A percentile compares a stretch with the other conserved stretches of the same genome.
Conservation (phyloP, 2,888 invertebrate genomes). For the Epiblema foenella region DNA sequence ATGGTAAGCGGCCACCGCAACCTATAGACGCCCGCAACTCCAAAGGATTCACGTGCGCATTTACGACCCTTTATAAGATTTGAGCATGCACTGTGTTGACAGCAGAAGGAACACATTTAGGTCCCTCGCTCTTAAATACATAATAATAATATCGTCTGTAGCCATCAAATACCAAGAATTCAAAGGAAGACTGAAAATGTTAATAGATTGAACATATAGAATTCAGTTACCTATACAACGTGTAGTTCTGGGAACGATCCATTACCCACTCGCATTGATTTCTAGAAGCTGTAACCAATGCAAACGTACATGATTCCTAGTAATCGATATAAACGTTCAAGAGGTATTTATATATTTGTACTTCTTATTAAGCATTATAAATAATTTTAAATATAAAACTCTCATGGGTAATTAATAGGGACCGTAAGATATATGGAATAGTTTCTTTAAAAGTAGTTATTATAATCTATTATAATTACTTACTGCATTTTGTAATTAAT, state of each 20-base stretch:
- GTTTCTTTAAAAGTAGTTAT: neutral
- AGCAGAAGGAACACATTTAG: too few relatives aligned
- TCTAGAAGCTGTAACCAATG: conserved; percentile 46
- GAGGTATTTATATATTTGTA: neutral
- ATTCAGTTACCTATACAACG: neutral
- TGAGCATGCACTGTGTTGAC: too few relatives aligned
- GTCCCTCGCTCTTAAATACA: too few relatives aligned
- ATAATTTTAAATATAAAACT: neutral
- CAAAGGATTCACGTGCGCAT: too few relatives aligned
- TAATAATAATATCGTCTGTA: neutral
- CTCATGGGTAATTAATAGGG: too few relatives aligned
- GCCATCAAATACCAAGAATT: neutral
- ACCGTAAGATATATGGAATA: neutral
- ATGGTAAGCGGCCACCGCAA: too few relatives aligned
- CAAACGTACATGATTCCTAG: conserved; percentile 44
- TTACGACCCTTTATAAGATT: too few relatives aligned
- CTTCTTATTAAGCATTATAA: neutral
- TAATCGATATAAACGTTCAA: conserved; percentile 4
- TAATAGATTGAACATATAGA: neutral
- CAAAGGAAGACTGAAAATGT: neutral
- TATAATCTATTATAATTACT: neutral
- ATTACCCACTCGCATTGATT: conserved; percentile 36
- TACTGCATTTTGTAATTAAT: too few relatives aligned
- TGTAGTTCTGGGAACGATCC: conserved; percentile 31
- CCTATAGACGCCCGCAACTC: too few relatives aligned